Base-by-base conservation (phyloP, 2,797 vertebrate genomes). In the Urocyon cinereoargenteus region DNA sequence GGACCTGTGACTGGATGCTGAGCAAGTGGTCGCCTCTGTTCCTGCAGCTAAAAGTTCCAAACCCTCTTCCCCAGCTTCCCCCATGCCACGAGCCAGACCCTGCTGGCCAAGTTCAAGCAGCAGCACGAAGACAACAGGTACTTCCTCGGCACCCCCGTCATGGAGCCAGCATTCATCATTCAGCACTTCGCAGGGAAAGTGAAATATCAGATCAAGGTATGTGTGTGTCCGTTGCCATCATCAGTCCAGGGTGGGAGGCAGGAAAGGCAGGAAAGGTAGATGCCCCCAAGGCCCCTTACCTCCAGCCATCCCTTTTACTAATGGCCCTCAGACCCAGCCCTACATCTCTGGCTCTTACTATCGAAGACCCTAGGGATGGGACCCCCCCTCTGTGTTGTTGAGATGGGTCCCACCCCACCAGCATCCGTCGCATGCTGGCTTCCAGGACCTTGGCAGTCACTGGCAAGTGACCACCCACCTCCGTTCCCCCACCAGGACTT, bases 31-130 rank as follows among this genome's bases (percentile, higher is more conserved):
- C 0, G 26, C 79, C 0, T 0, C 45, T 8, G 0, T 45, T 19
- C 49, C 75, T 5, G 21, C 36, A 26, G 14, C 11, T 79, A 28
- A 81, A n/a, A 13, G 24, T 97, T 45, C 88, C 61, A 61, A 84
- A 6, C 86, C 72, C 78, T 97, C 45, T 61, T 86, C 91, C 91
- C 0, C 98, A 99, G 99, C 98, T 99, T 99, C 92, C 99, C 99
- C 21, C 99, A 99, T 1, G 99, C 99, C 97, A 99, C 99, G 13
- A 99, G 99, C 97, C 99, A 99, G 97, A 99, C 99, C 2, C 98
- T 99, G 62, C 99, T 99, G 92, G 99, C 99, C 89, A 99, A 99
- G 98, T 99, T 99, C 98, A 99, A 99, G 96, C 99, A 99, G 98
- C 99, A 99, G 97, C 99, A 99, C 2, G 99, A 99, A 78, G 99